Conservation (phyloP, 2,113 vertebrate species). For the Hippocampus comes region DNA sequence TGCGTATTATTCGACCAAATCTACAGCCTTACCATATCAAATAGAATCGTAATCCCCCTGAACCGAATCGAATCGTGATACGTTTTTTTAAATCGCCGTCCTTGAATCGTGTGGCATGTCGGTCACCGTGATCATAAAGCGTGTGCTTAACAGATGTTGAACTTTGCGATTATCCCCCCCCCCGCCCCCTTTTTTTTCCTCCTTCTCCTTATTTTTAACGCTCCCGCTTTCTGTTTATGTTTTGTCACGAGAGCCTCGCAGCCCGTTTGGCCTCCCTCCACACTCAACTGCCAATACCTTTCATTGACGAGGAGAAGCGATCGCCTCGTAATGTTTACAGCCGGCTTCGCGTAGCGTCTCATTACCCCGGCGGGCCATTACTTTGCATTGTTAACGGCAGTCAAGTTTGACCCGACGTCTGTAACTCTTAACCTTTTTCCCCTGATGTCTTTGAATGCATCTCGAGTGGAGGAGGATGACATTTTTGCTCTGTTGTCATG, state of each 20-base stretch:
- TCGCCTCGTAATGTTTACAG: slow-evolving; percentile 29
- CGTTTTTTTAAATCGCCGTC: no score
- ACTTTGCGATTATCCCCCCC: slow-evolving; percentile 5
- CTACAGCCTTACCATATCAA: no score
- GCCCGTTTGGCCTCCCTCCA: slow-evolving; percentile 53
- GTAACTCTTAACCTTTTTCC: slow-evolving; percentile 1
- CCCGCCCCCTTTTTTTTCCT: no score
- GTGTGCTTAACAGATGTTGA: background rate
- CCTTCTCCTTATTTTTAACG: slow-evolving; percentile 45
- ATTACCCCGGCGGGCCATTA: background rate
- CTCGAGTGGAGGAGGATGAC: slow-evolving; percentile 4
- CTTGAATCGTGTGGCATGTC: background rate
- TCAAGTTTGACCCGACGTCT: background rate
- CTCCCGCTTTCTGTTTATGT: slow-evolving; percentile 60
- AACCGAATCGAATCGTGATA: no score
- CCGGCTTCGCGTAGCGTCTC: background rate
- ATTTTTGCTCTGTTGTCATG: slow-evolving; percentile 6
- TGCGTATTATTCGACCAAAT: no score
- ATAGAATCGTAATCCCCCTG: no score
- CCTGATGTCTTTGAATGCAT: slow-evolving; percentile 3
- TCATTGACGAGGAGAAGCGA: slow-evolving; percentile 30
- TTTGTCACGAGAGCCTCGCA: slow-evolving; percentile 50
- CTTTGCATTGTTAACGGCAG: background rate
- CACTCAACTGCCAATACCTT: slow-evolving; percentile 39
- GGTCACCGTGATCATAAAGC: background rate